Conservation (phyloP, 2,888 invertebrate genomes). For the Emesis furor region DNA sequence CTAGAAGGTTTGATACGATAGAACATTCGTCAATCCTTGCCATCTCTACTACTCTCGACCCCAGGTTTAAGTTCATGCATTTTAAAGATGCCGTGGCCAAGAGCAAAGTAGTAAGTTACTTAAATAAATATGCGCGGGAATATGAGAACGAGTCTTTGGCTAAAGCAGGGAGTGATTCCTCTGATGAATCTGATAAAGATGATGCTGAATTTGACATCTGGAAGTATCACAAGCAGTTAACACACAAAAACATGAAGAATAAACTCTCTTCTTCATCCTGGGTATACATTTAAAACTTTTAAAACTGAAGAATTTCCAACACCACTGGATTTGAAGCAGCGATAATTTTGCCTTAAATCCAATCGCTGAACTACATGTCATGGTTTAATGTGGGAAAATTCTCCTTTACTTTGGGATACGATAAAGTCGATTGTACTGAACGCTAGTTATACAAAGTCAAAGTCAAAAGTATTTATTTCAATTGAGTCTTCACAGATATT, state of each 20-base stretch:
- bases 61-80: slow-evolving; percentile 63
- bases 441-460: too few relatives aligned
- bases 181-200: slow-evolving; percentile 48
- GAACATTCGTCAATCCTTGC: slow-evolving; percentile 5
- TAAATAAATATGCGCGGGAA: slow-evolving; percentile 41
- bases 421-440: too few relatives aligned
- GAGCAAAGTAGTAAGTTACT: slow-evolving; percentile 47
- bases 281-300: too few relatives aligned
- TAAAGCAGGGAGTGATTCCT: slow-evolving; percentile 39
- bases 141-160: slow-evolving; percentile 22
- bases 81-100: slow-evolving; percentile 63
- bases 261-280: too few relatives aligned
- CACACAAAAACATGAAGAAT: slow-evolving; percentile 30
- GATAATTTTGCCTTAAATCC: too few relatives aligned
- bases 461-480: too few relatives aligned
- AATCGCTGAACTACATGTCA: too few relatives aligned
- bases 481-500: too few relatives aligned
- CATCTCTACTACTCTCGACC: slow-evolving; percentile 14
- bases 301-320: too few relatives aligned
- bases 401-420: too few relatives aligned
- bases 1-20: slow-evolving; percentile 22
- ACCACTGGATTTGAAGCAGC: too few relatives aligned
- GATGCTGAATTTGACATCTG: slow-evolving; percentile 64
- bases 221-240: slow-evolving; percentile 69
- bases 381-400: too few relatives aligned